Percentiles rank a stretch among this genome's conserved stretches.
Evolutionary conservation across 1,140 invertebrate genomes (phyloP).

Genomic region (Rhyzopertha dominica): DNA sequence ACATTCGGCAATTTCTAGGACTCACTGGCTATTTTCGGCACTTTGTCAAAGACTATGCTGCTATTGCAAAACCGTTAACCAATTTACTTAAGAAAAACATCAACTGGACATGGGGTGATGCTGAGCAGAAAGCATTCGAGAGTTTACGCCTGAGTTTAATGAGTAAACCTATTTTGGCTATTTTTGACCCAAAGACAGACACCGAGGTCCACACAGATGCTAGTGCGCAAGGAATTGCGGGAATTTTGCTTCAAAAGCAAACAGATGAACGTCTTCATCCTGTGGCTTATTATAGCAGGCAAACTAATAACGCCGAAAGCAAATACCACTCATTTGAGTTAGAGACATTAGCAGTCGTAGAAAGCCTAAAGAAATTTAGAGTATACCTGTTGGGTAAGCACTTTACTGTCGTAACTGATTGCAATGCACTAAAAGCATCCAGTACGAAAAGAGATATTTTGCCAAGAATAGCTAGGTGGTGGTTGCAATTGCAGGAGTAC

Average conservation of each 20-base stretch:
- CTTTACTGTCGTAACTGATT: slow-evolving; percentile 31
- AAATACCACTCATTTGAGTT: slow-evolving; percentile 43
- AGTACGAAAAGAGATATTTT: slow-evolving; percentile 27
- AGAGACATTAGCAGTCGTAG: slow-evolving; percentile 22
- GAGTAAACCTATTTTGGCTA: no score
- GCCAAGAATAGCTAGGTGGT: slow-evolving; percentile 37
- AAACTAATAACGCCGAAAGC: slow-evolving; percentile 28
- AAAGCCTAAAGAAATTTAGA: slow-evolving; percentile 22
- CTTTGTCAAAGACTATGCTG: slow-evolving; percentile 38
- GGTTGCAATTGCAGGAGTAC: slow-evolving; percentile 30
- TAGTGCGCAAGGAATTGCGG: slow-evolving; percentile 27
- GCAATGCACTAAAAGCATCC: slow-evolving; percentile 24
- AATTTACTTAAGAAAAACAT: slow-evolving; percentile 30
- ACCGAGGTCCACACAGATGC: slow-evolving; percentile 41
- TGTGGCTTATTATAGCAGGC: slow-evolving; percentile 22
- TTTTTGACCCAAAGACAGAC: no score
- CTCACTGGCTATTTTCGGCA: slow-evolving; percentile 38
- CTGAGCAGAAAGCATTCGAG: slow-evolving; percentile 23
- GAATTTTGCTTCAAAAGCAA: slow-evolving; percentile 38
- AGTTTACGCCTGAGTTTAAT: slow-evolving; percentile 30
- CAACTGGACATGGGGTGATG: slow-evolving; percentile 24
- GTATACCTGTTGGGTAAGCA: slow-evolving; percentile 21
- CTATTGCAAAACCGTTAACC: slow-evolving; percentile 30
- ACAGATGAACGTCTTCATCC: slow-evolving; percentile 9
- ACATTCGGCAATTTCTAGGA: slow-evolving; percentile 41